These are phyloP conservation scores for Jaculus jaculus DNA, from an alignment of 2,113 vertebrate genomes.

Conservation along the genomic window DNA sequence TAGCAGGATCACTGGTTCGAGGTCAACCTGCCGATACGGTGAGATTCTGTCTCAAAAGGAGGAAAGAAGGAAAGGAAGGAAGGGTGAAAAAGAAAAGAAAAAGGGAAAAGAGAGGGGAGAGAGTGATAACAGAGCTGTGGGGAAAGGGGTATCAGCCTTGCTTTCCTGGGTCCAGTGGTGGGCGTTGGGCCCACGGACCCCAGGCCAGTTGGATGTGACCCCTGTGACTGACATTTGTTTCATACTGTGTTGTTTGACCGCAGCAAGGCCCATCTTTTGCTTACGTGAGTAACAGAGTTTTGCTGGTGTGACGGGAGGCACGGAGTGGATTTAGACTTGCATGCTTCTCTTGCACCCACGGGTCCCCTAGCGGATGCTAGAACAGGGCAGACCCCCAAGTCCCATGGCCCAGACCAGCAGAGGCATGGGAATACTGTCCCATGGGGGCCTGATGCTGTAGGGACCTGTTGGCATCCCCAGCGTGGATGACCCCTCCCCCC, in stretches of 20 bases:
- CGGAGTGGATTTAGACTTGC: slow-evolving; percentile 89
- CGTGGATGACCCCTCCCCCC: no score
- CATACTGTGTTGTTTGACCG: slow-evolving; percentile 86
- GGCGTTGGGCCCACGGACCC: not conserved
- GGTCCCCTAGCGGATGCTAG: slow-evolving; percentile 29
- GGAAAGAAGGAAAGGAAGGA: no score
- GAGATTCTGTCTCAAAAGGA: not conserved
- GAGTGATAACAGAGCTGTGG: not conserved
- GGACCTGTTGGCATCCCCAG: no score
- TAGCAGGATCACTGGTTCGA: not conserved
- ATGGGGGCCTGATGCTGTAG: slow-evolving; percentile 51
- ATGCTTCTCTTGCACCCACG: slow-evolving; percentile 88
- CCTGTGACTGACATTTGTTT: slow-evolving; percentile 84
- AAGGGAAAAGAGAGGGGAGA: no score
- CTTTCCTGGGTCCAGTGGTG: slow-evolving; percentile 56
- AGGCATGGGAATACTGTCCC: slow-evolving; percentile 54
- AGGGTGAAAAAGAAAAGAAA: no score
- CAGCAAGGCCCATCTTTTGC: slow-evolving; percentile 91
- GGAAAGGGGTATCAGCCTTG: not conserved
- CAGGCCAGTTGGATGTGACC: slow-evolving; percentile 48
- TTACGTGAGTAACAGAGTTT: slow-evolving; percentile 94
- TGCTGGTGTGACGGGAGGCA: slow-evolving; percentile 87
- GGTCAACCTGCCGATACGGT: not conserved
- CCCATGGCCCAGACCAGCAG: slow-evolving; percentile 69
- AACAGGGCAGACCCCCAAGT: slow-evolving; percentile 42